A percentile compares a stretch with the other conserved stretches of the same genome.
phyloP scores from a whole-genome alignment of 2,888 invertebrate species.

The Selenia dentaria region DNA sequence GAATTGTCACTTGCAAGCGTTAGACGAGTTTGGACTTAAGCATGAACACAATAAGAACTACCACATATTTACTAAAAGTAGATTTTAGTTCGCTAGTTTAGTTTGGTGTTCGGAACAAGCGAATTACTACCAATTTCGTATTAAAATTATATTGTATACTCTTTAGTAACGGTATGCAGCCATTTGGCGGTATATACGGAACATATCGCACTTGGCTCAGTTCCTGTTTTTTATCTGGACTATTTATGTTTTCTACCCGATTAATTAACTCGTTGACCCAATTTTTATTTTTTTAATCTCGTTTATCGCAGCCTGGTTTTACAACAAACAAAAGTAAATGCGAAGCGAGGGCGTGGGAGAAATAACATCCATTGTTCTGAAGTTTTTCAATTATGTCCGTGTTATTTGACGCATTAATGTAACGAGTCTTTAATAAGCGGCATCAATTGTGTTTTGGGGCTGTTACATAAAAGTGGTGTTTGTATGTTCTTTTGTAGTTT shows the following conservation, averaged over 20 bases:
- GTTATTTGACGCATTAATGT: not conserved
- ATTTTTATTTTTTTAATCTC: constrained; percentile 10
- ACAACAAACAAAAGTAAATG: constrained; percentile 9
- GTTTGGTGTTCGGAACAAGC: no score
- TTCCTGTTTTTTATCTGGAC: constrained; percentile 25
- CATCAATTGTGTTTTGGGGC: no score
- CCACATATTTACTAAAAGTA: no score
- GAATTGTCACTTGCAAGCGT: no score
- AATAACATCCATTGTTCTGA: not conserved
- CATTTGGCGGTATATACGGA: constrained; percentile 13
- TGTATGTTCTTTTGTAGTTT: no score
- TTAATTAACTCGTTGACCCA: constrained; percentile 23
- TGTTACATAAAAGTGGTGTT: no score
- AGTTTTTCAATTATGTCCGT: constrained; percentile 3
- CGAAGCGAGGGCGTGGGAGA: not conserved
- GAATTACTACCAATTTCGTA: no score
- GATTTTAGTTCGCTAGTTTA: no score
- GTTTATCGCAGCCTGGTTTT: not conserved
- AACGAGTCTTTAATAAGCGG: not conserved
- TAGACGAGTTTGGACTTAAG: no score
- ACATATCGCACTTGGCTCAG: constrained; percentile 25
- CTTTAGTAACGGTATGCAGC: not conserved
- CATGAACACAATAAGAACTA: no score
- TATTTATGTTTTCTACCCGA: constrained; percentile 26
- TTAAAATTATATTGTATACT: no score